These are phyloP conservation scores for Alectoris magna DNA, from an alignment of 2,797 vertebrate species.

Conservation along the genomic window DNA sequence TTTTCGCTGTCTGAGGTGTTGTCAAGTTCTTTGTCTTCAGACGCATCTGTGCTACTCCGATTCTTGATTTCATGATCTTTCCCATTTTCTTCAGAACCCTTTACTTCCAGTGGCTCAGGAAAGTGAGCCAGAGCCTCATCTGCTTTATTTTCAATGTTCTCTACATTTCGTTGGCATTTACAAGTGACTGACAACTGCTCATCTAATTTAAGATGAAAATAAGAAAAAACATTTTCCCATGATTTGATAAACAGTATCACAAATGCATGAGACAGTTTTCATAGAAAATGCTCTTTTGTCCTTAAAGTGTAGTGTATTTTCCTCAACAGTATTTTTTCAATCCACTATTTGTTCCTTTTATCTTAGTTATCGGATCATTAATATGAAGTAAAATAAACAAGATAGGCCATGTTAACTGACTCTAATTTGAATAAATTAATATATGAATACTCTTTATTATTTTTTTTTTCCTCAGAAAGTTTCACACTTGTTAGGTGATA, in stretches of 20 bases:
- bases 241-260: background rate
- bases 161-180: constrained; percentile 63
- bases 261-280: background rate
- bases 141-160: constrained; percentile 75
- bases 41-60: constrained; percentile 56
- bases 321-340: background rate
- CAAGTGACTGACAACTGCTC: constrained; percentile 58
- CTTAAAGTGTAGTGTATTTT: background rate
- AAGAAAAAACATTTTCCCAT: background rate
- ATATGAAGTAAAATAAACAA: background rate
- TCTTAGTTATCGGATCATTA: background rate
- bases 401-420: background rate
- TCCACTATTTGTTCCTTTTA: background rate
- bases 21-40: constrained; percentile 58
- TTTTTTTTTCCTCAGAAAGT: background rate
- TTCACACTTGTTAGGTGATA: background rate
- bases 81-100: constrained; percentile 74
- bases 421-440: background rate
- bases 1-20: constrained; percentile 47
- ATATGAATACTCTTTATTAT: background rate
- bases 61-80: constrained; percentile 72
- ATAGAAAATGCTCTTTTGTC: background rate
- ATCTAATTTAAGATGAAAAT: constrained; percentile 59
- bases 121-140: constrained; percentile 55
- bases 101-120: constrained; percentile 67